These are phyloP conservation scores for Cynopterus sphinx DNA, from an alignment of 2,797 vertebrate species.

Conservation along the genomic window DNA sequence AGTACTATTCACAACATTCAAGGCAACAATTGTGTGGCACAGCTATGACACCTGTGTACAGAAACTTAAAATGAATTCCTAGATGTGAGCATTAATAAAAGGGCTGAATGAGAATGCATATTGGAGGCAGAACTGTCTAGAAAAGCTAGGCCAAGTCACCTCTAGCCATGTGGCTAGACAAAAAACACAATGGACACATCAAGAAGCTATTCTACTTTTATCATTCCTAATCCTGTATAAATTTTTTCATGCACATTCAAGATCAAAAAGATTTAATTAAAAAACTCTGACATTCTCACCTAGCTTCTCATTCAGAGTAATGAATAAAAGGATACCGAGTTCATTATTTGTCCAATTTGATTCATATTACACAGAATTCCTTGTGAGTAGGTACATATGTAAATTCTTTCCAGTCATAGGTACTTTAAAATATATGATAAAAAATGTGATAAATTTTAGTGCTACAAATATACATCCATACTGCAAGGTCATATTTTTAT, in stretches of 20 bases:
- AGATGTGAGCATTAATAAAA: not conserved
- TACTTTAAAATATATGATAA: not conserved
- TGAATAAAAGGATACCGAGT: not conserved
- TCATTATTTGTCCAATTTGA: not conserved
- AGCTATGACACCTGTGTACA: not conserved
- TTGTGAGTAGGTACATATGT: not conserved
- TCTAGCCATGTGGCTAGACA: not conserved
- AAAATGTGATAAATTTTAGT: not conserved
- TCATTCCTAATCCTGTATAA: not conserved
- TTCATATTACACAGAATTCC: not conserved
- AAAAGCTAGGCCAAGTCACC: not conserved
- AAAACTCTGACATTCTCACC: not conserved
- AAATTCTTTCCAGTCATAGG: not conserved
- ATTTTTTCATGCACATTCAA: not conserved
- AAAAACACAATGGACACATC: not conserved
- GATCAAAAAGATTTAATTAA: not conserved
- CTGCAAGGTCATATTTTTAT: not conserved
- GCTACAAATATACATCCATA: not conserved
- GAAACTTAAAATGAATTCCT: not conserved
- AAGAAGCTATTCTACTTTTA: not conserved
- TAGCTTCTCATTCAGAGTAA: not conserved
- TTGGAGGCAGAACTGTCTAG: not conserved
- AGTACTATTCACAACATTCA: not conserved
- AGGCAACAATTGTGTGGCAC: not conserved
- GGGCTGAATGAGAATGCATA: not conserved